Evolutionary conservation across 2,113 vertebrate species (phyloP).

Genomic region (Rhodinocichla rosea): DNA sequence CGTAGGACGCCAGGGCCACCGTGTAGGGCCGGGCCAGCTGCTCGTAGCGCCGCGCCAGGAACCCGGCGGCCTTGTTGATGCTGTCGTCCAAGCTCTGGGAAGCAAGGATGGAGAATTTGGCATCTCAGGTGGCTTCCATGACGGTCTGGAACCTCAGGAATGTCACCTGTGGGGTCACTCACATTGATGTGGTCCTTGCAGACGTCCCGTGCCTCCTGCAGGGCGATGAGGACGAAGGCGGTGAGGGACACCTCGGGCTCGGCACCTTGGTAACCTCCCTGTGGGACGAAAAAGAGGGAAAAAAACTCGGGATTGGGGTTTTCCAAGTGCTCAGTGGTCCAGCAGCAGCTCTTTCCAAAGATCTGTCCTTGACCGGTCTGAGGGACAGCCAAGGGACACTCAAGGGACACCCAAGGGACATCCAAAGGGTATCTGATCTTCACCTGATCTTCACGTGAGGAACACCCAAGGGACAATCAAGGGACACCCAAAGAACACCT

Average conservation of each 20-base stretch:
- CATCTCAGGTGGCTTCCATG: background rate
- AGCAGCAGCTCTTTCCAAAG: rapidly evolving
- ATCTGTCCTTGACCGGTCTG: rapidly evolving
- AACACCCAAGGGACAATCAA: no score
- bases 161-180: background rate
- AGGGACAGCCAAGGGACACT: background rate
- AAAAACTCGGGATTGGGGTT: rapidly evolving
- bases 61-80: constrained; percentile 70
- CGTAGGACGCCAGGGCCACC: constrained; percentile 81
- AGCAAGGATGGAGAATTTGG: rapidly evolving
- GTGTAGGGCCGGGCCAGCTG: constrained; percentile 80
- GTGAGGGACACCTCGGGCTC: constrained; percentile 82
- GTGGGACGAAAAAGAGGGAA: rapidly evolving
- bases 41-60: constrained; percentile 67
- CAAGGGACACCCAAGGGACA: no score
- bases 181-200: constrained; percentile 75
- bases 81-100: constrained; percentile 71
- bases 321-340: rapidly evolving
- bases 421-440: no score
- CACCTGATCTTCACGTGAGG: no score
- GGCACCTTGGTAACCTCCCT: constrained; percentile 73
- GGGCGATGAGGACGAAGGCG: constrained; percentile 81
- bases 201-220: constrained; percentile 72
- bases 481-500: no score
- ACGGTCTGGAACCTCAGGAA: background rate